A percentile compares a stretch with the other conserved stretches of the same genome.
These are phyloP conservation scores for Pagetopsis macropterus DNA, from an alignment of 2,797 vertebrate genomes.

Conservation along the genomic window DNA sequence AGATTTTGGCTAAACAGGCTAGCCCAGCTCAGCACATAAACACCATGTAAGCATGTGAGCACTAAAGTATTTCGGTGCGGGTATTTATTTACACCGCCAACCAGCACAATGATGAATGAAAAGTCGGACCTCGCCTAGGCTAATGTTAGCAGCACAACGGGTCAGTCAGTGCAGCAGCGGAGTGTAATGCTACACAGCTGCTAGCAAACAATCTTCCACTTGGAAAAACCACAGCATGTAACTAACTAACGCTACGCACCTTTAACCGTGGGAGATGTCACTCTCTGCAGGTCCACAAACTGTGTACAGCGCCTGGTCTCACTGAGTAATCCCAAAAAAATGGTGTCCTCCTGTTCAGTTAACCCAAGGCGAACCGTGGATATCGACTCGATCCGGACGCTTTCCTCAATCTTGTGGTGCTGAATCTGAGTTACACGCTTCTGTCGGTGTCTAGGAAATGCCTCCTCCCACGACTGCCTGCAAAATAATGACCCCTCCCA, in stretches of 20 bases:
- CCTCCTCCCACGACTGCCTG: conserved; percentile 76
- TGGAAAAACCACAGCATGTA: conserved; percentile 41
- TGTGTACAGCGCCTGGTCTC: conserved; percentile 53
- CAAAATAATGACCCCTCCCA: conserved; percentile 84
- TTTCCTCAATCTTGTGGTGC: conserved; percentile 80
- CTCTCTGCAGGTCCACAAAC: conserved; percentile 73
- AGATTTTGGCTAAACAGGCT: conserved; percentile 31
- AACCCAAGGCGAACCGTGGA: conserved; percentile 51
- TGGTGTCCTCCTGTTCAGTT: conserved; percentile 50
- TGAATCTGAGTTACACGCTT: conserved; percentile 81
- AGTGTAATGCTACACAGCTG: conserved; percentile 66
- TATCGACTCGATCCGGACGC: conserved; percentile 74
- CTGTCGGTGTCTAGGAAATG: conserved; percentile 80
- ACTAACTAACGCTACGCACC: conserved; percentile 60
- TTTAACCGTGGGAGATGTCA: conserved; percentile 71
- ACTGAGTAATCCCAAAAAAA: conserved; percentile 62
- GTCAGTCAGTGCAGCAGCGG: conserved; percentile 54
- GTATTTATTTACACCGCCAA: conserved; percentile 21
- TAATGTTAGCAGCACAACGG: conserved; percentile 70
- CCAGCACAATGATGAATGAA: conserved; percentile 58
- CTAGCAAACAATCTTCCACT: conserved; percentile 56
- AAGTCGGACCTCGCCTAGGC: conserved; percentile 78
- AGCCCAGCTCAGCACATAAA: not conserved
- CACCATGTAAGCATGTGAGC: not conserved
- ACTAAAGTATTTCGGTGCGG: not conserved